phyloP scores from a whole-genome alignment of 2,888 invertebrate species.

The Drosophila paranaensis region DNA sequence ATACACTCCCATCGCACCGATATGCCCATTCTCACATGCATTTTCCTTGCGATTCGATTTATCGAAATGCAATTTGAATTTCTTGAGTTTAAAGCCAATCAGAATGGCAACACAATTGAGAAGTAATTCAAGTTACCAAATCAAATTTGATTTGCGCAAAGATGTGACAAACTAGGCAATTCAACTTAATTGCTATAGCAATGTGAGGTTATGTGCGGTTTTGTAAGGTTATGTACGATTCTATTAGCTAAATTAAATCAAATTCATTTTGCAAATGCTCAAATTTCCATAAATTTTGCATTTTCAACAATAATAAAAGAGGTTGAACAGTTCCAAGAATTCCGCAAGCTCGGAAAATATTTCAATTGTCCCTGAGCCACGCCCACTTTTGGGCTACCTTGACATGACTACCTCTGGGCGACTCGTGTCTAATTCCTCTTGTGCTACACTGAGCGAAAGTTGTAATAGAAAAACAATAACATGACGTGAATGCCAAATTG shows the following conservation, averaged over 20 bases:
- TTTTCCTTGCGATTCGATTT: neutral
- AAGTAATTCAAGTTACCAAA: constrained; percentile 1
- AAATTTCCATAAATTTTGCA: neutral
- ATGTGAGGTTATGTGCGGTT: too few species aligned
- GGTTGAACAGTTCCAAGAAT: too few species aligned
- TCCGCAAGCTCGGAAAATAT: too few species aligned
- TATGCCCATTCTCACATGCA: neutral
- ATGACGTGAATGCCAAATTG: constrained; percentile 4
- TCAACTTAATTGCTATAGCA: neutral
- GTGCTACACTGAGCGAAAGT: constrained; percentile 3
- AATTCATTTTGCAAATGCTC: neutral
- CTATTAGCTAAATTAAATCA: neutral
- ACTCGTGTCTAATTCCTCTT: neutral
- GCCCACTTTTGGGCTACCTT: neutral
- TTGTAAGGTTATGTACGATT: neutral
- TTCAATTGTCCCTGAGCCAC: neutral
- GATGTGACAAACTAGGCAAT: neutral
- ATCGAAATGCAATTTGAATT: constrained; percentile 2
- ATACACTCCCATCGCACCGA: neutral
- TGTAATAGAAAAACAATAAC: constrained; percentile 1
- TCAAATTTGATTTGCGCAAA: neutral
- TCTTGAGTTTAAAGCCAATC: neutral
- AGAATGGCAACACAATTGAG: neutral
- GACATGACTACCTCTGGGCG: neutral
- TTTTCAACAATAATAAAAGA: too few species aligned